Evolutionary conservation across 2,113 vertebrate species (phyloP), one percentile per base, ranked within the genome.

Genomic region (Limanda limanda): DNA sequence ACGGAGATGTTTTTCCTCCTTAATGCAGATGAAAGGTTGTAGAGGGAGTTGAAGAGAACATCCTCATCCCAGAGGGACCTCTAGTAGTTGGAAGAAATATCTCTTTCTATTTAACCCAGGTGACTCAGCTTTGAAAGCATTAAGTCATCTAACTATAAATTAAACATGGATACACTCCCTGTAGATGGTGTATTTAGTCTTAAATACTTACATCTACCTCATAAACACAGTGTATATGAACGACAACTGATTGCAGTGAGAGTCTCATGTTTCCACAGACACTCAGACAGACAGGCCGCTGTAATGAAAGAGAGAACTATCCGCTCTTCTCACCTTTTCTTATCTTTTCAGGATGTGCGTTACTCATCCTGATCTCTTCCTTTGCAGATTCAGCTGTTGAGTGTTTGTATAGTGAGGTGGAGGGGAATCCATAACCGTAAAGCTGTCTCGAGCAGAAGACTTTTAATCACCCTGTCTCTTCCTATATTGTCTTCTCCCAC

Each of bases 391-490:
- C 79, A 84, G 81, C 84, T 82, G 83, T 61, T 75, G 37, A 74
- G 35, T 82, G 84, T 88, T 89, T 91, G 81, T 86, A 67, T 64
- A 82, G 86, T 23, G 80, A 83, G 66, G 78, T 74, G 47, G 67
- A 81, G 20, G 78, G 42, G 68, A 84, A 76, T 91, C 67, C 71
- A 83, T 89, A 88, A 91, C 89, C 65, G 5, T 88, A 88, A 91
- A 91, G 55, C 81, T 86, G 87, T 85, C 88, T 82, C 21, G 40
- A 6, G 42, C 47, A 70, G 59, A 83, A 65, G 42, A 1, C 47
- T 81, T 89, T 84, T 63, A 86, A 84, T 84, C 69, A 3, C 63
- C 27, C 73, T 57, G 78, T 76, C 62, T 48, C 48, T 70, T 24
- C 47, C 64, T n/a, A 20, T 60, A 68, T 58, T 85, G 71, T 82